Base-by-base conservation (phyloP, 2,113 vertebrate species). In the Pachycephala philippinensis region DNA sequence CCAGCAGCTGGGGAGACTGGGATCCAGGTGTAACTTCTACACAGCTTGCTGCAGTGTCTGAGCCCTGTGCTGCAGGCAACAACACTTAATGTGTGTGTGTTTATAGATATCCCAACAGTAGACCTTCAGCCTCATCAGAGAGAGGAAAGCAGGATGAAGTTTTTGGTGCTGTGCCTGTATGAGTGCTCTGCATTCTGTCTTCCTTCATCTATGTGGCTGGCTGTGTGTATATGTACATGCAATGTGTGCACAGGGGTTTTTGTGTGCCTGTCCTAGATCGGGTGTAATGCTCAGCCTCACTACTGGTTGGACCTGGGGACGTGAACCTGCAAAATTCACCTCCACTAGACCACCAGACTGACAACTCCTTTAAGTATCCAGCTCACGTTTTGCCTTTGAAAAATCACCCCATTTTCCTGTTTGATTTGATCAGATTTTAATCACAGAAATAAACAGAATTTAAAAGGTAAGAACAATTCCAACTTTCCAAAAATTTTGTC, bases 231-330 rank as follows among this genome's bases (percentile, higher is more conserved):
- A 11, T 31, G 15, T 44, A 26, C 5, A 37, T 53, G 11, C 19
- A 39, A 2, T 26, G 7, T 28, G 23, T 8, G 30, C 17, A 16
- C 4, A 2, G 6, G 39, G 14, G 6, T 9, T 40, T 87, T 10
- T 19, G 7, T 60, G 15, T 84, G 6, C 19, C 64, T 65, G 15
- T 39, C 21, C 23, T 50, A 5, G 15, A 9, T 3, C 49, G 7
- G 11, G 9, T 45, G 7, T 8, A 24, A 40, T 9, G 15, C 2
- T 45, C 42, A 71, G 4, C 24, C 24, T 80, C 2, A 0, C 15
- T 68, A 1, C 26, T 52, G 3, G 0, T 47, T 66, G 61, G 24
- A 70, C 31, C 8, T n/a, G 22, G 21, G 17, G 11, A 49, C 44
- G 10, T 20, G 35, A 59, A 84, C 6, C 10, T 50, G 19, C 1